Conservation (phyloP, 2,797 vertebrate species). For the Sebastes hubbsi region DNA sequence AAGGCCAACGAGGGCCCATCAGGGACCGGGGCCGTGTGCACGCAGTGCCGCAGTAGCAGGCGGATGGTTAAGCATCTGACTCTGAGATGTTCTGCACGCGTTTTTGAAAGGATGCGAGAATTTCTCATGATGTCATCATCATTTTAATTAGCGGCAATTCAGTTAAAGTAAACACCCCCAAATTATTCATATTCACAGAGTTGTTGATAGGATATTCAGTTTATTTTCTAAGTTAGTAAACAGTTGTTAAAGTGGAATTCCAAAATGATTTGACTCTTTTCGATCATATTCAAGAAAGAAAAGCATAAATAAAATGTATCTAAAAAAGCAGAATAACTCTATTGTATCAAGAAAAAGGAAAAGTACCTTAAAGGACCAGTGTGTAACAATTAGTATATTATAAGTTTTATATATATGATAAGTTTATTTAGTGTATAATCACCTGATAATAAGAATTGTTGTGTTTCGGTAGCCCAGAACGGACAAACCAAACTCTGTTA, state of each 20-base stretch:
- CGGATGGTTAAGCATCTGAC: slow-evolving; percentile 12
- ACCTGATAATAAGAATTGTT: too few relatives aligned
- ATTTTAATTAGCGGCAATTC: background rate
- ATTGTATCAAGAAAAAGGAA: background rate
- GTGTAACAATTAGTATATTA: too few relatives aligned
- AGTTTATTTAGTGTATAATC: too few relatives aligned
- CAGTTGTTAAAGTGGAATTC: background rate
- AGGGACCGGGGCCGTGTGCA: slow-evolving; percentile 23
- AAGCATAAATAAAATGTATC: background rate
- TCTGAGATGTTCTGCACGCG: background rate
- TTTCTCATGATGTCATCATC: background rate
- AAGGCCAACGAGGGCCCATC: slow-evolving; percentile 66
- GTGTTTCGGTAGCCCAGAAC: too few relatives aligned
- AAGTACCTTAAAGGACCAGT: too few relatives aligned
- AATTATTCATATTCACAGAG: background rate
- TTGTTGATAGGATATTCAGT: background rate
- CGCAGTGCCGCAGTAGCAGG: slow-evolving; percentile 2
- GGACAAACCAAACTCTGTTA: too few relatives aligned
- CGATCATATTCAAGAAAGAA: background rate
- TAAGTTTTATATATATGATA: too few relatives aligned
- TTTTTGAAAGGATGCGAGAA: background rate
- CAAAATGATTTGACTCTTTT: background rate
- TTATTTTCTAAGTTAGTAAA: background rate
- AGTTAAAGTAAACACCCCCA: background rate
- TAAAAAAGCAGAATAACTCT: background rate